phyloP scores from a whole-genome alignment of 2,113 vertebrate species.

The Hipposideros armiger region DNA sequence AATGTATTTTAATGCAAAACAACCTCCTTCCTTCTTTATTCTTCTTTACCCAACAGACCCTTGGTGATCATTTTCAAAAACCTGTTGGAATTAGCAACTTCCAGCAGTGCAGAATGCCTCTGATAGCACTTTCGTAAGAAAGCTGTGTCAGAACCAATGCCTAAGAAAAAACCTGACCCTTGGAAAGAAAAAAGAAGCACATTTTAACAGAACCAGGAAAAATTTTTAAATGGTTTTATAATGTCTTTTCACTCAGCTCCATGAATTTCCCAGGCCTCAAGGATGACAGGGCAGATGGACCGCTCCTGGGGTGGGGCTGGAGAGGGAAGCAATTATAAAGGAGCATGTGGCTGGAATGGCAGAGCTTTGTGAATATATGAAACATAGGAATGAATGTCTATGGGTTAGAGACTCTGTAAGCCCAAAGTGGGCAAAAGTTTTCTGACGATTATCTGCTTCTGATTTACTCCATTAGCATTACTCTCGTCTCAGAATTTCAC shows the following conservation, averaged over 20 bases:
- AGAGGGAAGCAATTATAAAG: background rate
- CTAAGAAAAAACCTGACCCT: background rate
- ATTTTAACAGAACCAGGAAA: background rate
- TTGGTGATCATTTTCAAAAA: background rate
- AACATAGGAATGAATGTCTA: background rate
- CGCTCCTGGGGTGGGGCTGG: rapidly evolving
- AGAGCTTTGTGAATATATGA: background rate
- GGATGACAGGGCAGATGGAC: background rate
- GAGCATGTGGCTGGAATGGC: rapidly evolving
- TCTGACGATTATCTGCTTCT: background rate
- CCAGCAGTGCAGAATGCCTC: background rate
- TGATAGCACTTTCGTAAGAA: background rate
- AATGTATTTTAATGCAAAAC: background rate
- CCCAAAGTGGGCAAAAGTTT: background rate
- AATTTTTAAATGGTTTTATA: background rate
- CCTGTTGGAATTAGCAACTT: background rate
- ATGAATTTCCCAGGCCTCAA: background rate
- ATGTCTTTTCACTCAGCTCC: background rate
- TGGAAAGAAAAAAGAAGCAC: background rate
- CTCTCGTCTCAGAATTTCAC: background rate
- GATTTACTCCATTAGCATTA: background rate
- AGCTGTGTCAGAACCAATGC: background rate
- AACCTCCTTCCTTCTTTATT: background rate
- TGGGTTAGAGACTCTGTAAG: background rate
- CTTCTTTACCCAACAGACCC: background rate